phyloP scores from a whole-genome alignment of 2,888 invertebrate genomes.

The Melanostoma scalare region DNA sequence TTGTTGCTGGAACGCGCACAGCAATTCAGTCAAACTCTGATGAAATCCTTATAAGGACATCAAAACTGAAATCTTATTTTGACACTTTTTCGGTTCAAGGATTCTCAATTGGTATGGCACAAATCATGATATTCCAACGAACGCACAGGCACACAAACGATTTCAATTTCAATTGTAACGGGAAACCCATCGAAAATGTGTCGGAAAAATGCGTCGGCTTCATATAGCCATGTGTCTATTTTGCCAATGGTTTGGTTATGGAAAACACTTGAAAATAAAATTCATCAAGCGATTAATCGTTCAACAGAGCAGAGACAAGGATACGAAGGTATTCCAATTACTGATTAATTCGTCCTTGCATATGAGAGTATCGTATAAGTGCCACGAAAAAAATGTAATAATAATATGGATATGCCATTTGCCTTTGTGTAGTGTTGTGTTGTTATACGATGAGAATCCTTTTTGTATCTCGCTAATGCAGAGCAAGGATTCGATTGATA shows the following conservation, averaged over 20 bases:
- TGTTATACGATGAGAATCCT: slow-evolving; percentile 56
- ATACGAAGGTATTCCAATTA: slow-evolving; percentile 66
- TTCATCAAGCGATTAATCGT: slow-evolving; percentile 68
- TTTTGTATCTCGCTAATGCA: slow-evolving; percentile 34
- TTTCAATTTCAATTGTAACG: slow-evolving; percentile 50
- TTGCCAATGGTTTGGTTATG: slow-evolving; percentile 1
- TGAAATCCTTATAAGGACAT: slow-evolving; percentile 50
- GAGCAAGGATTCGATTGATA: slow-evolving; percentile 33
- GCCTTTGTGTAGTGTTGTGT: slow-evolving; percentile 30
- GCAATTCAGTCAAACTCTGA: slow-evolving; percentile 43
- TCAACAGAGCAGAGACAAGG: not conserved
- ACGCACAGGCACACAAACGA: slow-evolving; percentile 30
- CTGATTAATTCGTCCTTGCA: slow-evolving; percentile 66
- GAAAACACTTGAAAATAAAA: slow-evolving; percentile 52
- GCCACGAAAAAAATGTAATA: slow-evolving; percentile 40
- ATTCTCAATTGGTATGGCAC: slow-evolving; percentile 58
- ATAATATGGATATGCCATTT: slow-evolving; percentile 52
- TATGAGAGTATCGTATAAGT: slow-evolving; percentile 51
- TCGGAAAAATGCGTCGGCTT: slow-evolving; percentile 9
- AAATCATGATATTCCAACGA: slow-evolving; percentile 47
- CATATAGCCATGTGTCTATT: slow-evolving; percentile 64
- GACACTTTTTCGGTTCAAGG: slow-evolving; percentile 71
- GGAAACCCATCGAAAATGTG: slow-evolving; percentile 13
- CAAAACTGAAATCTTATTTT: slow-evolving; percentile 69
- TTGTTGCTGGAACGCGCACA: slow-evolving; percentile 48